Percentiles rank a stretch among this genome's conserved stretches.
phyloP scores from a whole-genome alignment of 1,140 invertebrate species.

The Drosophila tsacasi region DNA sequence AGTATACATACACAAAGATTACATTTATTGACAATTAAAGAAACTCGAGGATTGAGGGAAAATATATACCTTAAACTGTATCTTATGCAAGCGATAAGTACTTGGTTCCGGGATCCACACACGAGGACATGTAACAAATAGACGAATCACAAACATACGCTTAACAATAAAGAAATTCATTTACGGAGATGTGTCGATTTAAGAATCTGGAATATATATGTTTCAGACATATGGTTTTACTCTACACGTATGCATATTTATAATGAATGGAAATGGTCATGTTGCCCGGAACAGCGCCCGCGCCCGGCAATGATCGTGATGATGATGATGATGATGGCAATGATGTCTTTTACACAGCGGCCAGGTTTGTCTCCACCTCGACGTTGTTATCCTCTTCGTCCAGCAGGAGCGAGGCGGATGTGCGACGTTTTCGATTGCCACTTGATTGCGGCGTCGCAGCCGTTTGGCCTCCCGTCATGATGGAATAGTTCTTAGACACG shows the following conservation, averaged over 20 bases:
- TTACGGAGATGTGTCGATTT: constrained; percentile 52
- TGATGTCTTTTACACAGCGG: constrained; percentile 16
- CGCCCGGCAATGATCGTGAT: constrained; percentile 46
- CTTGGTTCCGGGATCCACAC: constrained; percentile 29
- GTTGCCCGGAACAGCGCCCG: constrained; percentile 53
- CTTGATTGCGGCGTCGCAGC: not conserved
- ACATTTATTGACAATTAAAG: constrained; percentile 51
- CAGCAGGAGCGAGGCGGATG: constrained; percentile 26
- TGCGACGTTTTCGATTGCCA: constrained; percentile 50
- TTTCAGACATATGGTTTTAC: constrained; percentile 45
- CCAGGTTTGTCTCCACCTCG: constrained; percentile 16
- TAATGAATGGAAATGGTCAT: constrained; percentile 38
- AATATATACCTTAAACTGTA: constrained; percentile 38
- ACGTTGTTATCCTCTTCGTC: constrained; percentile 53
- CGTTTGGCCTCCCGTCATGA: constrained; percentile 62
- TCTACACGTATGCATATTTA: constrained; percentile 51
- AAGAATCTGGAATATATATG: constrained; percentile 63
- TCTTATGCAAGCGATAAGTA: constrained; percentile 47
- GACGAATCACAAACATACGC: constrained; percentile 21
- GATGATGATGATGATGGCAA: not conserved
- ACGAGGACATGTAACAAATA: constrained; percentile 37
- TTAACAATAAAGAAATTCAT: constrained; percentile 48
- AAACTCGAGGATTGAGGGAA: constrained; percentile 42
- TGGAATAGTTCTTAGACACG: constrained; percentile 64
- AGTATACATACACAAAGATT: constrained; percentile 27